phyloP scores from a whole-genome alignment of 2,888 invertebrate genomes.

The Nasonovia ribisnigri region DNA sequence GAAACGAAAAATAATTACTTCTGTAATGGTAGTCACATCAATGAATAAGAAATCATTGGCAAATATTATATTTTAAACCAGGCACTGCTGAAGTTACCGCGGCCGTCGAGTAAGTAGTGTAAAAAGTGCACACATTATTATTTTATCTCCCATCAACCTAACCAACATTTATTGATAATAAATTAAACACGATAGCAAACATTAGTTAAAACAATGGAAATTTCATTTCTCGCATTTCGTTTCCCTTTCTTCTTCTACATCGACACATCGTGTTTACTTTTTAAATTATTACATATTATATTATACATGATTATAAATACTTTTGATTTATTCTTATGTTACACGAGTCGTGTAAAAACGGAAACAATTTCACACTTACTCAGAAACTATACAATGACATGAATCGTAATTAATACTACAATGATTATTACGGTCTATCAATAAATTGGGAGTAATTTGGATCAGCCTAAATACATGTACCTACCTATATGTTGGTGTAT shows the following conservation, averaged over 20 bases:
- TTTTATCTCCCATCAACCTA: slow-evolving; percentile 1
- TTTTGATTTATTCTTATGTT: neutral
- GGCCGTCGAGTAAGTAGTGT: neutral
- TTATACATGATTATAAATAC: neutral
- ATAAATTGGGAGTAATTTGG: neutral
- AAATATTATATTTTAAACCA: neutral
- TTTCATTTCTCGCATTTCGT: neutral
- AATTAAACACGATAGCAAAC: slow-evolving; percentile 23
- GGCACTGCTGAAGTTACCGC: neutral
- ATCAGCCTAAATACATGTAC: neutral
- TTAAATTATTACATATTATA: neutral
- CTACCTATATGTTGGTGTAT: too few species aligned
- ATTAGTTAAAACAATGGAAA: slow-evolving; percentile 20
- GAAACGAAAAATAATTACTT: neutral
- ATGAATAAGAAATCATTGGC: neutral
- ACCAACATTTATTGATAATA: slow-evolving; percentile 55
- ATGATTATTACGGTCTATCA: neutral
- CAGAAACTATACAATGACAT: neutral
- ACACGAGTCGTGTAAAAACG: neutral
- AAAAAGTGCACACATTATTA: neutral
- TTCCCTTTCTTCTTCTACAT: neutral
- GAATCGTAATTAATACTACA: neutral
- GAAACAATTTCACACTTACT: neutral
- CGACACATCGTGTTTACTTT: neutral
- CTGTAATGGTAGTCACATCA: neutral